A percentile compares a stretch with the other conserved stretches of the same genome.
Conservation (phyloP, 2,888 invertebrate species). For the Augochlorella aurata region DNA sequence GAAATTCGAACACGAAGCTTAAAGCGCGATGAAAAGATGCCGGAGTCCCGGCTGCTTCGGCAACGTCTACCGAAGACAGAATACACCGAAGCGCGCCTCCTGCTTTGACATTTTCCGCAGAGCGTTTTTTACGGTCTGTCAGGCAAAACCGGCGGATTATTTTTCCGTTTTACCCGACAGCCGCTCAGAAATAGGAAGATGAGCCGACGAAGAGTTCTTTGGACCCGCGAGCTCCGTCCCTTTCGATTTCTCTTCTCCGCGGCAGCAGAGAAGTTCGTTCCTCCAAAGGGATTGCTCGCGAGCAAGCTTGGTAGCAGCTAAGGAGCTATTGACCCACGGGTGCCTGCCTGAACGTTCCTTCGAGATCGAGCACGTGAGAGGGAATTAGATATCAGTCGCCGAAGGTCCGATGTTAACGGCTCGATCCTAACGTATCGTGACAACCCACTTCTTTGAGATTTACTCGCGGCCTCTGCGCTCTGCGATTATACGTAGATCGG, state of each 20-base stretch:
- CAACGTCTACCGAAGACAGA: constrained; percentile 29
- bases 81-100: constrained; percentile 23
- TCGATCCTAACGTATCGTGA: neutral
- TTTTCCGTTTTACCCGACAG: constrained; percentile 51
- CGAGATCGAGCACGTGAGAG: constrained; percentile 1
- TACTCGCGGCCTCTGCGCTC: neutral
- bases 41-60: neutral
- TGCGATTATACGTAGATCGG: neutral
- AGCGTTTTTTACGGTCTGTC: constrained; percentile 47
- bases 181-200: constrained; percentile 46
- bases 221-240: constrained; percentile 26
- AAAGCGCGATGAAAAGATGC: neutral
- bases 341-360: constrained; percentile 14
- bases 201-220: constrained; percentile 56
- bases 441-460: neutral
- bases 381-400: constrained; percentile 32
- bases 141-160: constrained; percentile 58
- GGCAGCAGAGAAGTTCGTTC: neutral
- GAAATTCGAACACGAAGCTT: constrained; percentile 8
- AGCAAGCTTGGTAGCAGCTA: constrained; percentile 5
- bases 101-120: constrained; percentile 44
- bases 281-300: constrained; percentile 35
- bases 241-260: neutral
- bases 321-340: constrained; percentile 25
- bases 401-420: no score